Percentiles rank a stretch among this genome's conserved stretches.
These are phyloP conservation scores for Paraescarpia echinospica DNA, from an alignment of 1,140 invertebrate species.

Conservation along the genomic window DNA sequence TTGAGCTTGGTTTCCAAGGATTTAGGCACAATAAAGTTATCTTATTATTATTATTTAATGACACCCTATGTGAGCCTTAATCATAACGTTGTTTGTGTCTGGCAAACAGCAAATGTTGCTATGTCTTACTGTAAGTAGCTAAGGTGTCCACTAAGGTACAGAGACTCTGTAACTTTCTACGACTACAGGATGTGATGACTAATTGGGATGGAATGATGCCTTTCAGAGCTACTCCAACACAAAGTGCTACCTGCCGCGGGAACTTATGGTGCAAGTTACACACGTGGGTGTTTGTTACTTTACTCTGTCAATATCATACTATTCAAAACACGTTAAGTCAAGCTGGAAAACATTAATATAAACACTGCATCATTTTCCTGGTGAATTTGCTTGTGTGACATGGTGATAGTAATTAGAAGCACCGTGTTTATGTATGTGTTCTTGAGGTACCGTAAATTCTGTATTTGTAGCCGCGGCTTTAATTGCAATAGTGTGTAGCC, in stretches of 20 bases:
- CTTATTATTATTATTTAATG: too few relatives aligned
- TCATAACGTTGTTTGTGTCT: too few relatives aligned
- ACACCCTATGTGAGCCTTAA: too few relatives aligned
- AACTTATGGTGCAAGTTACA: constrained; percentile 8
- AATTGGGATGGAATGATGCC: not conserved
- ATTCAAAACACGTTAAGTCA: not conserved
- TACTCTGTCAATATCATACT: not conserved
- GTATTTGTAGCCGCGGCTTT: too few relatives aligned
- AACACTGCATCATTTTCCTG: not conserved
- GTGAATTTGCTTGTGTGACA: not conserved
- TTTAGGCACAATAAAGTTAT: too few relatives aligned
- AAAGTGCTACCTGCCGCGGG: constrained; percentile 20
- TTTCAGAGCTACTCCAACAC: constrained; percentile 21
- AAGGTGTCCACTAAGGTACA: not conserved
- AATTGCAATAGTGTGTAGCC: too few relatives aligned
- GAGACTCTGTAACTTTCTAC: not conserved
- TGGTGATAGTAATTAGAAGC: too few relatives aligned
- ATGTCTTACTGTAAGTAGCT: not conserved
- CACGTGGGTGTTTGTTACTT: not conserved
- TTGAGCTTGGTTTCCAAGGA: too few relatives aligned
- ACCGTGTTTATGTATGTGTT: too few relatives aligned
- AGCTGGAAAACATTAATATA: not conserved
- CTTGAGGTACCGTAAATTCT: too few relatives aligned
- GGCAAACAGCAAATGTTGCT: too few relatives aligned
- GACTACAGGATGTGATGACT: not conserved